phyloP scores from a whole-genome alignment of 2,113 vertebrate species.

The Menidia beryllina region DNA sequence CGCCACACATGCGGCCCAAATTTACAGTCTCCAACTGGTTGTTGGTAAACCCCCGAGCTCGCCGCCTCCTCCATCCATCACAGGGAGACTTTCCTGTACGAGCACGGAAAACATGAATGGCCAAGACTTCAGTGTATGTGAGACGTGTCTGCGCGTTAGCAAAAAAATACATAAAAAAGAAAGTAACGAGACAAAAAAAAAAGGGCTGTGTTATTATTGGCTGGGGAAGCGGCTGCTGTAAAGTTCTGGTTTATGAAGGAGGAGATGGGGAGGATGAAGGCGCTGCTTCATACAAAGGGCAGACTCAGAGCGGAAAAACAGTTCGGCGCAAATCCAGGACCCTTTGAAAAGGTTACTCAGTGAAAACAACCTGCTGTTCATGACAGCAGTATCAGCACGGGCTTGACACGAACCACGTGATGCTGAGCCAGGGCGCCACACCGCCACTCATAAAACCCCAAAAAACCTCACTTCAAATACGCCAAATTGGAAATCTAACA shows the following conservation, averaged over 20 bases:
- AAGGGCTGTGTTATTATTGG: slow-evolving; percentile 54
- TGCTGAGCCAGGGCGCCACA: background rate
- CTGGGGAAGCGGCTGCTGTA: slow-evolving; percentile 25
- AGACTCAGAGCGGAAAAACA: background rate
- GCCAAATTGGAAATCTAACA: slow-evolving; percentile 9
- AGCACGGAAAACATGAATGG: slow-evolving; percentile 64
- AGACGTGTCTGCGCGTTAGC: slow-evolving; percentile 38
- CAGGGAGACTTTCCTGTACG: slow-evolving; percentile 36
- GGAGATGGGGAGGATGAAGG: slow-evolving; percentile 12
- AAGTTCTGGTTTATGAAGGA: slow-evolving; percentile 3
- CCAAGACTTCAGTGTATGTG: slow-evolving; percentile 25
- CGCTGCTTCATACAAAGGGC: background rate
- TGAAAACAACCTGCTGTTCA: fast-evolving
- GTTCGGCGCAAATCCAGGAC: background rate
- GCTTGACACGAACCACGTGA: slow-evolving; percentile 14
- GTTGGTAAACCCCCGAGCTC: slow-evolving; percentile 38
- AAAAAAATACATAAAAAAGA: slow-evolving; percentile 41
- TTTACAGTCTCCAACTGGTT: slow-evolving; percentile 34
- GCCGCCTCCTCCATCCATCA: slow-evolving; percentile 41
- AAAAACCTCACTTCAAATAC: slow-evolving; percentile 18
- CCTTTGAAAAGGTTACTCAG: background rate
- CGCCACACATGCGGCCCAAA: slow-evolving; percentile 21
- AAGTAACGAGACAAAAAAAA: slow-evolving; percentile 36
- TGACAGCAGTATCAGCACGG: background rate
- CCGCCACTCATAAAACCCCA: slow-evolving; percentile 9